Evolutionary conservation across 2,888 invertebrate species (phyloP), one percentile per base, ranked within the genome.

Genomic region (Allacma fusca): DNA sequence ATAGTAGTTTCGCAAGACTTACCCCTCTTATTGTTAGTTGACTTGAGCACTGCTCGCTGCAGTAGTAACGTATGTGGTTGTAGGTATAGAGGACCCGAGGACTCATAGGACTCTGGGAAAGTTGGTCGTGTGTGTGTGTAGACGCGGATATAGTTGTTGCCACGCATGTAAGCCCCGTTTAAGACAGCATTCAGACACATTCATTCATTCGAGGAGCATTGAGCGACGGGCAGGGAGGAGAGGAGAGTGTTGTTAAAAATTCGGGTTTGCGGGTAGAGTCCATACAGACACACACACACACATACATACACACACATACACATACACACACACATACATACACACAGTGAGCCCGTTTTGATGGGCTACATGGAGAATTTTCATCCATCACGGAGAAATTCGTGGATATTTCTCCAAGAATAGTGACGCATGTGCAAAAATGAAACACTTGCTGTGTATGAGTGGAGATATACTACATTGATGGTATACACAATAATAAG

Each of bases 161-260:
- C n/a, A n/a, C 59, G 21, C 4, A 23, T 23, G 21, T n/a, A 59
- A 59, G 23, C 5, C 23, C 59, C 2, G 59, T 59, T 59, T 59
- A 7, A 5, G 4, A 7, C n/a, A 59, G 12, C 59, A 59, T 5
- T 21, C 50, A 44, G 19, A n/a, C 5, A 59, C 23, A 21, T 59
- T 23, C 59, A 21, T 23, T 69, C 40, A 23, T 69, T 69, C 34
- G 69, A 69, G 69, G 34, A 69, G 21, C 28, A 69, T 40, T 34
- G 57, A 57, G n/a, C 13, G 57, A 57, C 44, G 44, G 16, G 19
- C n/a, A 57, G 4, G 57, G 4, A 21, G 57, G 4, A 57, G 57
- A 57, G 57, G 13, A 21, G 34, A 34, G 34, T 34, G 34, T 9
- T 34, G 34, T 34, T 34, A 34, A 34, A 34, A 34, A 34, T 34